A percentile compares a stretch with the other conserved stretches of the same genome.
Conservation (phyloP, 2,797 vertebrate genomes). For the Manis javanica region DNA sequence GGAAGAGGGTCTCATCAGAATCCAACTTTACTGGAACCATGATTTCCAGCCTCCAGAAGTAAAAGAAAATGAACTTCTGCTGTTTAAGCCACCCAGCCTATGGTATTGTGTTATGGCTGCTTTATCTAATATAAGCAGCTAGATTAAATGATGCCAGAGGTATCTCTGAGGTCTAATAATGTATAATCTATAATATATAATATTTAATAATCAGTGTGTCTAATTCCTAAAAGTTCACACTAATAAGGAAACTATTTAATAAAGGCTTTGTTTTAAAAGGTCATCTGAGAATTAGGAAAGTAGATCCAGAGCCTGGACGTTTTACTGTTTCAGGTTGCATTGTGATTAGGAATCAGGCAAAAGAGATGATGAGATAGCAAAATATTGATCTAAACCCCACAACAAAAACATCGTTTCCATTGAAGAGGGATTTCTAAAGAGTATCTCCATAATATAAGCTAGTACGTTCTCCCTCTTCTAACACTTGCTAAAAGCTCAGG, state of each 20-base stretch:
- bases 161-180: background rate
- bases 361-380: background rate
- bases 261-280: background rate
- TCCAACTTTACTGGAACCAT: background rate
- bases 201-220: background rate
- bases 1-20: background rate
- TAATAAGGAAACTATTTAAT: background rate
- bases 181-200: background rate
- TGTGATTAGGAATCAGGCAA: background rate
- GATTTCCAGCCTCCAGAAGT: background rate
- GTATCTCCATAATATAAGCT: background rate
- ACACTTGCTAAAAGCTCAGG: background rate
- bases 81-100: background rate
- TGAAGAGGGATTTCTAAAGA: background rate
- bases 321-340: background rate
- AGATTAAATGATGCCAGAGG: background rate
- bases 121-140: background rate
- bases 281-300: background rate
- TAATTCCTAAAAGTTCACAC: slow-evolving; percentile 26
- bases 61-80: background rate
- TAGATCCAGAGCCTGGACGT: background rate
- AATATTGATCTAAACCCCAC: background rate
- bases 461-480: background rate
- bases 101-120: background rate
- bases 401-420: background rate